These are phyloP conservation scores for Propithecus perrieri DNA, from an alignment of 2,797 vertebrate genomes.

Conservation along the genomic window DNA sequence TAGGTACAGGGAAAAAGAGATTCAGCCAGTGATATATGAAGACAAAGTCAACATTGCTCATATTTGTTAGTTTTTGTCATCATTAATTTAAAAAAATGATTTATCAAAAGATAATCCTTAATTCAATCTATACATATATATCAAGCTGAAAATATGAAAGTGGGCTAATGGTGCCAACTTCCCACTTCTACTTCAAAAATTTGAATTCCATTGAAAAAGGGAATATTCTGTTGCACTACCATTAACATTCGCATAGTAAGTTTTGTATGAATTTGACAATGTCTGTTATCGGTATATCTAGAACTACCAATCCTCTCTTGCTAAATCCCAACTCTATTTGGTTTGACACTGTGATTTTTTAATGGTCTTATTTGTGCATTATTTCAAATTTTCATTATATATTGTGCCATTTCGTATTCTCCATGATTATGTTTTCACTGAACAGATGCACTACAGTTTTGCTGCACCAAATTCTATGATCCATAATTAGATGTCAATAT, in stretches of 20 bases:
- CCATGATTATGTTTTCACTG: slow-evolving; percentile 86
- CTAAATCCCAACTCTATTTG: slow-evolving; percentile 68
- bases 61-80: slow-evolving; percentile 5
- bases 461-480: slow-evolving; percentile 86
- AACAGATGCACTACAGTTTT: slow-evolving; percentile 88
- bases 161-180: not conserved
- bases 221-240: not conserved
- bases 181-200: not conserved
- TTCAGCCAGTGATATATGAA: not conserved
- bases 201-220: slow-evolving; percentile 23
- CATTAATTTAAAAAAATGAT: not conserved
- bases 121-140: not conserved
- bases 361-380: slow-evolving; percentile 85
- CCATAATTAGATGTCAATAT: slow-evolving; percentile 90
- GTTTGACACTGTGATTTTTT: slow-evolving; percentile 79
- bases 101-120: slow-evolving; percentile 16
- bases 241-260: slow-evolving; percentile 6
- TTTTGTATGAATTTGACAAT: slow-evolving; percentile 35
- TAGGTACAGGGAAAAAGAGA: not conserved
- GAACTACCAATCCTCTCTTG: slow-evolving; percentile 22
- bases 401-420: slow-evolving; percentile 85
- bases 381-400: slow-evolving; percentile 85
- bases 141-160: not conserved
- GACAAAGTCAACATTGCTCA: not conserved
- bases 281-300: slow-evolving; percentile 39